Conservation (phyloP, 2,888 invertebrate species). For the Leucozona laternaria region DNA sequence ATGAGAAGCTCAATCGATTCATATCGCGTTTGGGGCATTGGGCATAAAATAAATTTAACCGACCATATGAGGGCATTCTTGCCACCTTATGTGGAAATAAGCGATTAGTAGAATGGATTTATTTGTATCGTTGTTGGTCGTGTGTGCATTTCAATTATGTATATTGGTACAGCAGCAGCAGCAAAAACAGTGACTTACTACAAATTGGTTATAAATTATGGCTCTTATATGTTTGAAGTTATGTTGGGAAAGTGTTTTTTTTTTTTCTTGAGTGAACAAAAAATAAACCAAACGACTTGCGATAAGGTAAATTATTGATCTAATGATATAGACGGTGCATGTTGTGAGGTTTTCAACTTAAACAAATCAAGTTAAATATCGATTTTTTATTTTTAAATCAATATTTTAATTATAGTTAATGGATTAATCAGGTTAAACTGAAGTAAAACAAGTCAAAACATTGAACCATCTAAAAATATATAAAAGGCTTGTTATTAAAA, state of each 20-base stretch:
- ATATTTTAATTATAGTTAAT: not conserved
- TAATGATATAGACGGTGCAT: not conserved
- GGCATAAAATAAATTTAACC: conserved; percentile 46
- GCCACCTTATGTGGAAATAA: conserved; percentile 72
- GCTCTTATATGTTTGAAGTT: conserved; percentile 31
- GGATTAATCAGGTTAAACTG: too few relatives aligned
- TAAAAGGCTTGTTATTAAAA: too few relatives aligned
- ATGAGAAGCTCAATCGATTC: conserved; percentile 42
- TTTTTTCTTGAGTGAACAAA: not conserved
- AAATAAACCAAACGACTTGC: not conserved
- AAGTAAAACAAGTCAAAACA: too few relatives aligned
- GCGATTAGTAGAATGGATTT: conserved; percentile 71
- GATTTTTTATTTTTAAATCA: not conserved
- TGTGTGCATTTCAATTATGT: conserved; percentile 66
- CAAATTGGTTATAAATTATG: conserved; percentile 66
- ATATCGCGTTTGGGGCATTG: conserved; percentile 54
- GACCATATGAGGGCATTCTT: conserved; percentile 48
- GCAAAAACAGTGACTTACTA: conserved; percentile 28
- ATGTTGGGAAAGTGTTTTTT: conserved; percentile 38
- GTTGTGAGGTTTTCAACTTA: not conserved
- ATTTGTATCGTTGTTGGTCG: conserved; percentile 56
- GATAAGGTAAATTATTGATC: not conserved
- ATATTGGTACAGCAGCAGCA: not conserved
- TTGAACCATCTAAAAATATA: too few relatives aligned
- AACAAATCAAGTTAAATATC: not conserved